Evolutionary conservation across 2,888 invertebrate species (phyloP).

Genomic region (Conomelus anceps): DNA sequence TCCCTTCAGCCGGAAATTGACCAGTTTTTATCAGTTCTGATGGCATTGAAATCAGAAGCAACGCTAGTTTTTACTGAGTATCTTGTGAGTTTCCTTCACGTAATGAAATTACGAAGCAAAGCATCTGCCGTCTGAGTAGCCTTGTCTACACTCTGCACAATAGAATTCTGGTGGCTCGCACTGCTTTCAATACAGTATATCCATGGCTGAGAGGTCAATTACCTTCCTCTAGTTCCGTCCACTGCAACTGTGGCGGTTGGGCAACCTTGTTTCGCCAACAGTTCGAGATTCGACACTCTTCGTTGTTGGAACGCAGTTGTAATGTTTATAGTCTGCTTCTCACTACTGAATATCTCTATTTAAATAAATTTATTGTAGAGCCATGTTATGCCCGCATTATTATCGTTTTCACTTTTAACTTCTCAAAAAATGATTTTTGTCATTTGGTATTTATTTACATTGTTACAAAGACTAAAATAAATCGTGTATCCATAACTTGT

Average conservation of each 20-base stretch:
- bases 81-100: background rate
- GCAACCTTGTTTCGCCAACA: background rate
- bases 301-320: background rate
- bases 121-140: background rate
- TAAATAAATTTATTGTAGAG: background rate
- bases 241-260: background rate
- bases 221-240: background rate
- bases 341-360: background rate
- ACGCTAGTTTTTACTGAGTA: background rate
- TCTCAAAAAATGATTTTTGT: no score
- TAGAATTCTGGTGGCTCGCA: background rate
- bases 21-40: background rate
- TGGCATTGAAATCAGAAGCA: background rate
- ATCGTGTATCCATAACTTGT: no score
- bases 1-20: no score
- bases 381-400: background rate
- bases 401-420: background rate
- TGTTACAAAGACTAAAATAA: no score
- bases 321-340: background rate
- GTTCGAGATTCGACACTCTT: background rate
- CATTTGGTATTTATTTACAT: no score
- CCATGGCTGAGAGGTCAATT: background rate
- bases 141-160: background rate
- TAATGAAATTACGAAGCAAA: background rate
- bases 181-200: background rate